A percentile compares a stretch with the other conserved stretches of the same genome.
These are phyloP conservation scores for Mobula birostris DNA, from an alignment of 2,113 vertebrate species.

Conservation along the genomic window DNA sequence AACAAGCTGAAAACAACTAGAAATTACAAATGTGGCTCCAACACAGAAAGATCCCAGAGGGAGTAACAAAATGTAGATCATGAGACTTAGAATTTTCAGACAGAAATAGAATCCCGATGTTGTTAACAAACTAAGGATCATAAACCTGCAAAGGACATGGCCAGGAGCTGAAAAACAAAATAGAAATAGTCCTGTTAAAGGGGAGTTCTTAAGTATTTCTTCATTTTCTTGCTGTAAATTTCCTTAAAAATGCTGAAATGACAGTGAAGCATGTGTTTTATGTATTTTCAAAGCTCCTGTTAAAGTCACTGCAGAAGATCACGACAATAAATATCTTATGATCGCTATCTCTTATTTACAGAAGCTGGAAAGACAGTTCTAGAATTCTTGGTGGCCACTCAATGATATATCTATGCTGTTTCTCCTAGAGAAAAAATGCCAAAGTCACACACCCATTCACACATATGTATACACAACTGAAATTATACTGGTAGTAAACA, in stretches of 20 bases:
- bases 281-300: not conserved
- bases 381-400: not conserved
- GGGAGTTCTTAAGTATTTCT: not conserved
- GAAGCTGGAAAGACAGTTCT: not conserved
- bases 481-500: not conserved
- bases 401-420: not conserved
- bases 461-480: not conserved
- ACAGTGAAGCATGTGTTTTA: not conserved
- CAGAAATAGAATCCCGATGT: not conserved
- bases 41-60: not conserved
- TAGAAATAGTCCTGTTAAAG: not conserved
- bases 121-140: not conserved
- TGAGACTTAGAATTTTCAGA: not conserved
- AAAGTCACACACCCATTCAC: not conserved
- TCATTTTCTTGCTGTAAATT: not conserved
- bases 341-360: not conserved
- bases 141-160: not conserved
- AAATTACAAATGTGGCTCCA: not conserved
- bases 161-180: not conserved
- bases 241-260: not conserved
- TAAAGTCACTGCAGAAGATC: not conserved
- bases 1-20: slow-evolving; percentile 31
- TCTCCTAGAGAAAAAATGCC: not conserved
- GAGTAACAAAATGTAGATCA: not conserved
- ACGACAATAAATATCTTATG: not conserved